phyloP scores from a whole-genome alignment of 2,113 vertebrate species.

The Hucho hucho region DNA sequence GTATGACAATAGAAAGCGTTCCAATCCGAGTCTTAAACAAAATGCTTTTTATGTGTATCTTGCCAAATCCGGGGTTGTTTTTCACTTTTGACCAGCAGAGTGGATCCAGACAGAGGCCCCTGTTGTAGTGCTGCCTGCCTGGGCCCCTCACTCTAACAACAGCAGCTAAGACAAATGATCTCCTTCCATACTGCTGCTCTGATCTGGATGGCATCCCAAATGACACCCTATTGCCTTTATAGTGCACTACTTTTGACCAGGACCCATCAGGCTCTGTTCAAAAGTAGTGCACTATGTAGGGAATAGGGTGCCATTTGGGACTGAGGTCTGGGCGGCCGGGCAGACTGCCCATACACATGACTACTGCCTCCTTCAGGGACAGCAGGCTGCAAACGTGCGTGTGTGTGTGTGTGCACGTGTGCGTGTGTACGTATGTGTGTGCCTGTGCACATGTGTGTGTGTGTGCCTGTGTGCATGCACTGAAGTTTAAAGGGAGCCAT shows the following conservation, averaged over 20 bases:
- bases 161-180: slow-evolving; percentile 16
- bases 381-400: background rate
- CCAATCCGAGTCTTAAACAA: too few relatives aligned
- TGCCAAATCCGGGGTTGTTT: background rate
- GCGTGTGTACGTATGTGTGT: background rate
- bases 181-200: background rate
- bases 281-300: too few relatives aligned
- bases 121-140: background rate
- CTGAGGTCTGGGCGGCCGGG: too few relatives aligned
- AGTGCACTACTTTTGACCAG: too few relatives aligned
- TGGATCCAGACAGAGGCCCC: background rate
- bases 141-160: background rate
- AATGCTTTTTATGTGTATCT: too few relatives aligned
- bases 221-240: too few relatives aligned
- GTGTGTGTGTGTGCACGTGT: background rate
- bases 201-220: background rate
- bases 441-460: background rate
- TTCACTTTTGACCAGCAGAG: background rate
- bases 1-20: too few relatives aligned
- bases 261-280: too few relatives aligned
- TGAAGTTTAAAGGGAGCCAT: slow-evolving; percentile 34
- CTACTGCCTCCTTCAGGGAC: background rate
- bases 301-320: too few relatives aligned
- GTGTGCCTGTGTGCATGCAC: slow-evolving; percentile 36
- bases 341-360: background rate